These are phyloP conservation scores for Syngnathus rostellatus DNA, from an alignment of 2,797 vertebrate species.

Conservation along the genomic window DNA sequence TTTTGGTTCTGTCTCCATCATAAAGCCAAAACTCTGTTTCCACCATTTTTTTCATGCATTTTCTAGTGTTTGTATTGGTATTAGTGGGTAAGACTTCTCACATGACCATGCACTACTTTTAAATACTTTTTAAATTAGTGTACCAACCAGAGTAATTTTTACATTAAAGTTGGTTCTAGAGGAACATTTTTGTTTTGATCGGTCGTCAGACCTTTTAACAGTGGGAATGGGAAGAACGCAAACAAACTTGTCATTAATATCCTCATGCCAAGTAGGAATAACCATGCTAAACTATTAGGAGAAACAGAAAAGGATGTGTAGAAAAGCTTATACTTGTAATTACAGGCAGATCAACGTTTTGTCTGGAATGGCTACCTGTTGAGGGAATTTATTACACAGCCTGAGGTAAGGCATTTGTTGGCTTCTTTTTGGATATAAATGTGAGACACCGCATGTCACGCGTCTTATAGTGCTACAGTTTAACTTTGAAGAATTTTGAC, in stretches of 20 bases:
- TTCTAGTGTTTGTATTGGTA: too few relatives aligned
- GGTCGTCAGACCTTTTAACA: too few relatives aligned
- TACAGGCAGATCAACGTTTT: constrained; percentile 89
- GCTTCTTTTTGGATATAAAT: neutral
- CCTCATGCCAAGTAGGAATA: neutral
- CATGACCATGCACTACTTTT: too few relatives aligned
- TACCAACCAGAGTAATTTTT: too few relatives aligned
- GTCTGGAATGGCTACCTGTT: constrained; percentile 92
- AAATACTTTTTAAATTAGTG: too few relatives aligned
- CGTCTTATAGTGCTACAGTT: neutral
- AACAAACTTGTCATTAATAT: neutral
- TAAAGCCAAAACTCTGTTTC: too few relatives aligned
- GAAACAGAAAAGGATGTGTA: neutral
- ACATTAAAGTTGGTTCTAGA: too few relatives aligned
- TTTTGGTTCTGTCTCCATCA: too few relatives aligned
- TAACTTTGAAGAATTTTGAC: neutral
- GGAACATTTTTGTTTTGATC: too few relatives aligned
- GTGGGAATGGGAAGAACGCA: too few relatives aligned
- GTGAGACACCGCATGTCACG: neutral
- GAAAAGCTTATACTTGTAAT: neutral
- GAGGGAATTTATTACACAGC: constrained; percentile 84
- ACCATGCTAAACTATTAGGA: neutral
- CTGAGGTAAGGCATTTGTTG: constrained; percentile 73
- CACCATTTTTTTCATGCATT: too few relatives aligned
- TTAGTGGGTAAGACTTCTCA: too few relatives aligned